Percentiles rank a stretch among this genome's conserved stretches.
Conservation (phyloP, 2,797 vertebrate species). For the Poecile montanus region DNA sequence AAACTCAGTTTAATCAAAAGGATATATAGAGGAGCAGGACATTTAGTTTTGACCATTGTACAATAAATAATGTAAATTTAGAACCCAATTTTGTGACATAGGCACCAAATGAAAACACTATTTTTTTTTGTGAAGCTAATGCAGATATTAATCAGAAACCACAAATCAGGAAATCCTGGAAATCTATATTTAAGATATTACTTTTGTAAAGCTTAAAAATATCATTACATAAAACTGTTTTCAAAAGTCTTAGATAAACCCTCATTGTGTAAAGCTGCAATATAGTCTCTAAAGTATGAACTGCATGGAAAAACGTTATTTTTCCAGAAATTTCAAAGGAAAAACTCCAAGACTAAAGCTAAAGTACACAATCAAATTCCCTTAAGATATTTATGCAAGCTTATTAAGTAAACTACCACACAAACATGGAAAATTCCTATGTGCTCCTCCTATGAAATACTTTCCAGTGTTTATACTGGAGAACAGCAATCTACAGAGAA, state of each 20-base stretch:
- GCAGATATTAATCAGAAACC: not conserved
- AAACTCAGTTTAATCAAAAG: not conserved
- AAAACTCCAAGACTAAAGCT: not conserved
- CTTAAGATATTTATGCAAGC: not conserved
- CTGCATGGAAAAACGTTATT: not conserved
- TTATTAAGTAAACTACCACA: not conserved
- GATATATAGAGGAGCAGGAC: not conserved
- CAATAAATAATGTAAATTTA: not conserved
- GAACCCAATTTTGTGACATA: not conserved
- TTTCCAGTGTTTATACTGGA: not conserved
- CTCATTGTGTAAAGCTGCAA: not conserved
- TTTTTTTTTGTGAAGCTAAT: not conserved
- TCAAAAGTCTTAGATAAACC: not conserved
- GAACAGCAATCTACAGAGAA: not conserved
- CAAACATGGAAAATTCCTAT: not conserved
- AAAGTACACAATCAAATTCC: not conserved
- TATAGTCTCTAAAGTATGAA: not conserved
- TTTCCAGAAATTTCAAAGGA: not conserved
- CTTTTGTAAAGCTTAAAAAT: not conserved
- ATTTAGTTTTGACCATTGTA: not conserved
- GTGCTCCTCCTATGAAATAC: not conserved
- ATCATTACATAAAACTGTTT: not conserved
- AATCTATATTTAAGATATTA: not conserved
- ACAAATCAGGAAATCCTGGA: not conserved
- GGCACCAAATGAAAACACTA: not conserved